Evolutionary conservation across 2,113 vertebrate species (phyloP).

Genomic region (Tauraco erythrolophus): DNA sequence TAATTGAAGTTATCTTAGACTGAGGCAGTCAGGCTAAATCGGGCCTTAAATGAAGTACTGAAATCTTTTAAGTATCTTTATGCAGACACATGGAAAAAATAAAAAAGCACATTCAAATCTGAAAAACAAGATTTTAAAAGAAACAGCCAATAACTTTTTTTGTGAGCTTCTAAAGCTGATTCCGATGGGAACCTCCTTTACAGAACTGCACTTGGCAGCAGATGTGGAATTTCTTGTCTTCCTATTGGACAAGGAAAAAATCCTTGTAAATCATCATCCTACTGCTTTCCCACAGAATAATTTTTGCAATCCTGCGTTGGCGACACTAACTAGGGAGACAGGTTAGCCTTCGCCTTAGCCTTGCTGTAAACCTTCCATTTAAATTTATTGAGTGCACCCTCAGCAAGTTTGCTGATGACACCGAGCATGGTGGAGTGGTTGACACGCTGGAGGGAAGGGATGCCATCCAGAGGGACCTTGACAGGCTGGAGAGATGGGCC

Average conservation of each 20-base stretch:
- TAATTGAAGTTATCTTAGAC: neutral
- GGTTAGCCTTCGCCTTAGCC: conserved; percentile 15
- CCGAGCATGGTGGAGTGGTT: too few species aligned
- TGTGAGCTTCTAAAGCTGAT: neutral
- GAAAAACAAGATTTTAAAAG: neutral
- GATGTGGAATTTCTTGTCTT: neutral
- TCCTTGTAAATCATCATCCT: conserved; percentile 11
- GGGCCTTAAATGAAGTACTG: neutral
- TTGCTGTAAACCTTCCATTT: neutral
- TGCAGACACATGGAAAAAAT: neutral
- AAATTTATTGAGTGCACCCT: neutral
- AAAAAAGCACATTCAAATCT: neutral
- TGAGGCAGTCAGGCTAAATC: neutral
- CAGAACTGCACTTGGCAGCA: conserved; percentile 19
- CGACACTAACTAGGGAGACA: neutral
- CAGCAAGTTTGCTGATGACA: too few species aligned
- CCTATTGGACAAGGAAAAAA: neutral
- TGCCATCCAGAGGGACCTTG: too few species aligned
- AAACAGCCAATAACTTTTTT: neutral
- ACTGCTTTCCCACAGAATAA: conserved; percentile 58
- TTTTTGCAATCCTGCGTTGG: neutral
- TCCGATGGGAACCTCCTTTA: neutral
- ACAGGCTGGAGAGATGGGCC: too few species aligned
- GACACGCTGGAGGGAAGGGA: too few species aligned
- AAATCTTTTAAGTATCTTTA: neutral